Conservation (phyloP, 2,797 vertebrate species). For the Philypnodon macrostomus region DNA sequence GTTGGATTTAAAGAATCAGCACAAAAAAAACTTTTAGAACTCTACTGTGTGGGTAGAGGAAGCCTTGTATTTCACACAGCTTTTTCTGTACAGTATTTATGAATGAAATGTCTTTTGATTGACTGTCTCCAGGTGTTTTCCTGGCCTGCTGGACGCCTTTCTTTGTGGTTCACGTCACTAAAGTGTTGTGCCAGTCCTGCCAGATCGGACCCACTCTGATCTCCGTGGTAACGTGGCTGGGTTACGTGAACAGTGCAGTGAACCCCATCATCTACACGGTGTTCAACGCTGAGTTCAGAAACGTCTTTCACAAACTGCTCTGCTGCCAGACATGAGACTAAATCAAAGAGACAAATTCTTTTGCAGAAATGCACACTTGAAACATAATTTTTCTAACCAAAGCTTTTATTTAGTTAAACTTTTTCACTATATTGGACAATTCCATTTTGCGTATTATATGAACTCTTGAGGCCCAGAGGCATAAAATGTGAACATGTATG, state of each 20-base stretch:
- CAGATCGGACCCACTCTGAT: slow-evolving; percentile 70
- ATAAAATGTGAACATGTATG: slow-evolving; percentile 59
- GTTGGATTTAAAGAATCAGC: neutral
- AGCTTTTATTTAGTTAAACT: slow-evolving; percentile 35
- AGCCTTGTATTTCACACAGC: no score
- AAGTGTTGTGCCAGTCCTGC: slow-evolving; percentile 72
- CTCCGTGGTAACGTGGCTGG: slow-evolving; percentile 79
- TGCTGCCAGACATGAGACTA: slow-evolving; percentile 58
- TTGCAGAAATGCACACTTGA: neutral
- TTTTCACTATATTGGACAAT: slow-evolving; percentile 4
- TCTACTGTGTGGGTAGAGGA: neutral
- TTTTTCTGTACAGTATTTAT: no score
- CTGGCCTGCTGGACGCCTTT: slow-evolving; percentile 80
- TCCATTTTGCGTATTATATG: neutral
- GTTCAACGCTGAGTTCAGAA: slow-evolving; percentile 77
- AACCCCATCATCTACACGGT: slow-evolving; percentile 80
- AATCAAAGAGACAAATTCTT: neutral
- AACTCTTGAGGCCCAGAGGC: slow-evolving; percentile 51
- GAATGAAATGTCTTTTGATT: no score
- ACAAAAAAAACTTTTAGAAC: neutral
- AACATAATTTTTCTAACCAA: slow-evolving; percentile 15
- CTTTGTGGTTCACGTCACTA: slow-evolving; percentile 77
- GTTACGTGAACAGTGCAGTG: slow-evolving; percentile 78
- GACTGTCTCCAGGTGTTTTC: slow-evolving; percentile 66
- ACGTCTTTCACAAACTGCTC: slow-evolving; percentile 76